Percentiles rank a stretch among this genome's conserved stretches.
Conservation (phyloP, 2,888 invertebrate species). For the Iselma pallidipennis region DNA sequence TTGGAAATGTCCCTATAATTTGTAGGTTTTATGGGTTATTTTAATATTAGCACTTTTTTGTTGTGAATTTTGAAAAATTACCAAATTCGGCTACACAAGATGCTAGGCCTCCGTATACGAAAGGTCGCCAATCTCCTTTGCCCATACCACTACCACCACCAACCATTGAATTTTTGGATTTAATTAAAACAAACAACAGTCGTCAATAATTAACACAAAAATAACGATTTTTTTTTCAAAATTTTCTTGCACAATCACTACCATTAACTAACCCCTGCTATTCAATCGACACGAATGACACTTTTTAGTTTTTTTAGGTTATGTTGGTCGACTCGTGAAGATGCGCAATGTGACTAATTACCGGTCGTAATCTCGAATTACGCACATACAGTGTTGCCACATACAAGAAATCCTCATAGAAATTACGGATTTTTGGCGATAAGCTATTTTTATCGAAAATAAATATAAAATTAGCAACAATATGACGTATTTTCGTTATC, state of each 20-base stretch:
- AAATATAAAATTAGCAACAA: background rate
- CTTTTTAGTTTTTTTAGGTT: background rate
- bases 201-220: background rate
- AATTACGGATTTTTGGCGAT: no score
- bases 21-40: background rate
- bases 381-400: background rate
- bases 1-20: conserved; percentile 87
- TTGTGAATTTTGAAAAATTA: conserved; percentile 55
- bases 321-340: background rate
- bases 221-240: background rate
- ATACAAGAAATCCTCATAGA: no score
- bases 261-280: background rate
- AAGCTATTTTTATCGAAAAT: no score
- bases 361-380: background rate
- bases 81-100: conserved; percentile 94
- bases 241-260: background rate
- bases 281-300: background rate
- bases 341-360: background rate
- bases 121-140: conserved; percentile 88
- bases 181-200: background rate
- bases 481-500: background rate
- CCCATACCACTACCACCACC: conserved; percentile 68
- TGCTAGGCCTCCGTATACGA: conserved; percentile 92
- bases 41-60: no score
- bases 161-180: conserved; percentile 34